phyloP scores from a whole-genome alignment of 1,140 invertebrate genomes.

The Trichonephila inaurata region DNA sequence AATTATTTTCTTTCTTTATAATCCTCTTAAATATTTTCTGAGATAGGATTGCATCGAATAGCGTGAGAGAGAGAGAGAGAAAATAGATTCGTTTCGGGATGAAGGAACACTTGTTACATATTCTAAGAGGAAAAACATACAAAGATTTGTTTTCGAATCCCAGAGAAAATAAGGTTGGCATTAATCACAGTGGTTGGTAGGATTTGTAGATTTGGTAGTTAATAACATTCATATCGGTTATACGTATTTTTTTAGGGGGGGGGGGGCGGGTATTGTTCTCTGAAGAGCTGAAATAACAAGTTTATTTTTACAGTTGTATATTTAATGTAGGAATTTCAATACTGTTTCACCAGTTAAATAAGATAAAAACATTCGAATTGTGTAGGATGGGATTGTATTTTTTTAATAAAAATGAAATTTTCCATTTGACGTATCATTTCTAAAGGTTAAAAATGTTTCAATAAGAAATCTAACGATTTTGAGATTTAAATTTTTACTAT shows the following conservation, averaged over 20 bases:
- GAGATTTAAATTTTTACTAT: too few species aligned
- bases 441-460: too few species aligned
- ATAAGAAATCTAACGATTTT: too few species aligned
- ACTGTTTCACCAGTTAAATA: too few species aligned
- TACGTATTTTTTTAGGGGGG: too few species aligned
- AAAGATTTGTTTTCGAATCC: background rate
- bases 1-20: constrained; percentile 47
- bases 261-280: background rate
- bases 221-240: background rate
- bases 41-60: background rate
- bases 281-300: background rate
- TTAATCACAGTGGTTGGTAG: background rate
- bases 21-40: constrained; percentile 40
- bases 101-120: background rate
- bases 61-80: background rate
- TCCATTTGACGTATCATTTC: too few species aligned
- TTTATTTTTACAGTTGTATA: too few species aligned
- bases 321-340: too few species aligned
- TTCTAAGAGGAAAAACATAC: background rate
- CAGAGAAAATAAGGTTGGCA: background rate
- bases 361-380: too few species aligned
- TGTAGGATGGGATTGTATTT: too few species aligned
- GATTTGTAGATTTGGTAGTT: background rate
- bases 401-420: too few species aligned
- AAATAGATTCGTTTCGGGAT: background rate